phyloP scores from a whole-genome alignment of 2,113 vertebrate genomes.

The Nettapus auritus region DNA sequence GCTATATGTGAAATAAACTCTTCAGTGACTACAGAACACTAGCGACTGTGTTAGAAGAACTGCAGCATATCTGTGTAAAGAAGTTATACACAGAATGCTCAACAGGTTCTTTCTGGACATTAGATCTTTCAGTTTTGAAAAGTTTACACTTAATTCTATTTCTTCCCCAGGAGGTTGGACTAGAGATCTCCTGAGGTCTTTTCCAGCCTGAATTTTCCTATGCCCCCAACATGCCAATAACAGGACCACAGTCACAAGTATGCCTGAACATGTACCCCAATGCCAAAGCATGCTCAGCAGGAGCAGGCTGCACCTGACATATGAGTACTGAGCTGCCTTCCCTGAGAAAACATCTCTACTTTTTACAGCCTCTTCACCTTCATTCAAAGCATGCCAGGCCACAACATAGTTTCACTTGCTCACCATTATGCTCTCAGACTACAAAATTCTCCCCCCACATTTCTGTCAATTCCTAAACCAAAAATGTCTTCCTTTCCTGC shows the following conservation, averaged over 20 bases:
- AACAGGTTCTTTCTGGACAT: background rate
- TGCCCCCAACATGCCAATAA: too few relatives aligned
- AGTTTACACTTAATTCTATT: background rate
- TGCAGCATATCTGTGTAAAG: background rate
- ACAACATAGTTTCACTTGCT: background rate
- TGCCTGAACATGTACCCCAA: background rate
- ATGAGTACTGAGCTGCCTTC: background rate
- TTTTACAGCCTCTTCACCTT: background rate
- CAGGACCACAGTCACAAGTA: background rate
- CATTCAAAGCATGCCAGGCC: background rate
- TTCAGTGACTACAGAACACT: background rate
- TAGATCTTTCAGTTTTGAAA: background rate
- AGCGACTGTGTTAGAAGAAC: background rate
- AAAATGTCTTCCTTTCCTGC: background rate
- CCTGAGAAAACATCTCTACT: background rate
- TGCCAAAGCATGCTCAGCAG: rapidly evolving
- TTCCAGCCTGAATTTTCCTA: background rate
- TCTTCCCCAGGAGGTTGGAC: background rate
- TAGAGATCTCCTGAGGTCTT: background rate
- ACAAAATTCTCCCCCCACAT: background rate
- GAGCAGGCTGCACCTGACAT: background rate
- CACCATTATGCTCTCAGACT: too few relatives aligned
- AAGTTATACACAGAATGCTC: background rate
- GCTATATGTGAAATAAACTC: background rate
- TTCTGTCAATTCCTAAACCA: background rate